Percentiles rank a stretch among this genome's conserved stretches.
Conservation (phyloP, 1,140 invertebrate genomes). For the Muscidifurax raptorellus region DNA sequence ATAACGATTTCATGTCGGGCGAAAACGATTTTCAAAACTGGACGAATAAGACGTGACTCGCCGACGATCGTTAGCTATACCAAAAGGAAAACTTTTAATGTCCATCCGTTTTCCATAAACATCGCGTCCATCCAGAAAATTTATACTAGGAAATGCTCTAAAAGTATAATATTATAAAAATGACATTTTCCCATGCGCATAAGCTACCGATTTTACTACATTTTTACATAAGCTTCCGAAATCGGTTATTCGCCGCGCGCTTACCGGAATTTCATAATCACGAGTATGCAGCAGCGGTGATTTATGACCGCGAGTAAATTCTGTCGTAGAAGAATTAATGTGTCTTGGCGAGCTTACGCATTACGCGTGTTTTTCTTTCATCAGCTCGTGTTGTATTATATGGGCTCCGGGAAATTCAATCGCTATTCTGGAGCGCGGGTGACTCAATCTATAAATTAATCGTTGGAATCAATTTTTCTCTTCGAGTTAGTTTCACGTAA, state of each 20-base stretch:
- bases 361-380: conserved; percentile 25
- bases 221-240: conserved; percentile 24
- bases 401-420: not conserved
- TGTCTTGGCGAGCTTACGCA: not conserved
- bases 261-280: conserved; percentile 28
- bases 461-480: not conserved
- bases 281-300: not conserved
- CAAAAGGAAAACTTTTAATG: not conserved
- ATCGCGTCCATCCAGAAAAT: no score
- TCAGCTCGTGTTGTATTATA: not conserved
- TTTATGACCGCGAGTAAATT: conserved; percentile 8
- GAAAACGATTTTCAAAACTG: no score
- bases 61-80: no score
- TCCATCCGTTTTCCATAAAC: not conserved
- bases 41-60: no score
- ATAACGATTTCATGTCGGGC: no score
- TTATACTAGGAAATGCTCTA: no score
- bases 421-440: not conserved
- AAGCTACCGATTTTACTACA: not conserved
- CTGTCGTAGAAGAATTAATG: conserved; percentile 18
- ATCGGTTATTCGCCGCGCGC: not conserved
- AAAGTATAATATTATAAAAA: not conserved
- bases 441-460: not conserved
- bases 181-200: not conserved
- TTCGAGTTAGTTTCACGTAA: not conserved